Base-by-base conservation (phyloP, 2,888 invertebrate species). In the Reticulitermes lucifugus region DNA sequence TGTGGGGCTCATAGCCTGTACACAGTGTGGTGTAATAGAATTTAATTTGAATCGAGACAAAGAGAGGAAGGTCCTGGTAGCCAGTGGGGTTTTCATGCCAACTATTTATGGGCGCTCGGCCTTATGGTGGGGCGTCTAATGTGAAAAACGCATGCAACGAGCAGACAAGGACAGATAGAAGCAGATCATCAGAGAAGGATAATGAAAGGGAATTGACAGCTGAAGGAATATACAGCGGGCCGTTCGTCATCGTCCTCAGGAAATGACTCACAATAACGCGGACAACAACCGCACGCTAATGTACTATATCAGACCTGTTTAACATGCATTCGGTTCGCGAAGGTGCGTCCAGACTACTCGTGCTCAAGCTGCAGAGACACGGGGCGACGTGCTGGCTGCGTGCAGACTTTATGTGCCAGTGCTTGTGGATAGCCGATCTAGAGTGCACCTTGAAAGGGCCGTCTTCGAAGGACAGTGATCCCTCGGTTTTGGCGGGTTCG, bases 201-300 rank as follows among this genome's bases (percentile, higher is more conserved):
- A 77, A 77, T 79, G 70, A 70, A 70, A 70, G 70, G 43, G 43
- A 65, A 81, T 81, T 81, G 81, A 81, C 81, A 81, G 81, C 81
- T 81, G 81, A 81, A 79, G 79, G 79, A 79, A 79, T 29, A 59
- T 21, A 80, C 80, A 60, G 51, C 55, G 55, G 59, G 7, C n/a
- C 59, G 81, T 81, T 65, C 65, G 65, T 81, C 81, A 81, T 65
- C 29, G 71, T 25, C 25, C 41, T 77, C 46, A 77, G 77, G 46
- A 77, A 77, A n/a, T 77, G 43, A 46, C 41, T 77, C 77, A 46
- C 43, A 65, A 21, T 60, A n/a, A 25, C 55, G 55, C 18, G 18
- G 55, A 18, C 55, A 73, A 41, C 9, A 77, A 51, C 41, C 41
- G 14, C 77, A 46, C 29, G 71, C 29, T 25, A 65, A 10, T n/a